Base-by-base conservation (phyloP, 2,888 invertebrate genomes). In the Salticus scenicus region DNA sequence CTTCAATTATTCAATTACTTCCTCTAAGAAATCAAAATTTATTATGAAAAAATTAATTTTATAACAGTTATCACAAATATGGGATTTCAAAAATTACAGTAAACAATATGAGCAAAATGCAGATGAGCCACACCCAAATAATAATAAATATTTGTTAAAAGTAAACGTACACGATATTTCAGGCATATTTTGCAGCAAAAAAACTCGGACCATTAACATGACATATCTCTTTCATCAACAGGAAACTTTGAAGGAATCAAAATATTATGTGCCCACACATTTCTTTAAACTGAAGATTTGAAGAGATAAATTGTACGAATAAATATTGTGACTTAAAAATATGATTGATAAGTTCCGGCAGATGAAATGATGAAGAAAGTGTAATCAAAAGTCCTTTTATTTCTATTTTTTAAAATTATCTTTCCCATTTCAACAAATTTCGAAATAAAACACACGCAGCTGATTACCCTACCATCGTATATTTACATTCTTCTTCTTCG, bases 371-470 rank as follows among this genome's bases (percentile, higher is more conserved):
- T 31, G 30, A 1, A 66, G 17, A 30, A 10, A 66, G 27, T n/a
- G 28, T 33, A 67, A 33, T 0, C 20, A 67, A n/a, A 5, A 33
- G 0, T n/a, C 8, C 20, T 17, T 30, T 5, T 30, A 14, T 30
- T 30, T 33, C n/a, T 20, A 67, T 33, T n/a, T 67, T 33, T 24
- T 10, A 31, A 20, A 37, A 33, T n/a, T 67, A 33, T 37, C 67
- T 67, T 67, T 20, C 67, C 67, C 67, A 67, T 67, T 67, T 67
- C 33, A 1, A 47, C 17, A 66, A 75, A 72, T 72, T 83, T 83
- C 76, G 57, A 72, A 76, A 83, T 76, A 75, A 75, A 82, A 83
- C 72, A 83, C 66, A 83, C 73, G 74, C 82, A 83, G 71, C 76
- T 76, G 76, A 30, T 76, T 70, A 82, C 70, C 71, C 64, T 57